These are phyloP conservation scores for Thalassophryne amazonica DNA, from an alignment of 2,797 vertebrate species.

Conservation along the genomic window DNA sequence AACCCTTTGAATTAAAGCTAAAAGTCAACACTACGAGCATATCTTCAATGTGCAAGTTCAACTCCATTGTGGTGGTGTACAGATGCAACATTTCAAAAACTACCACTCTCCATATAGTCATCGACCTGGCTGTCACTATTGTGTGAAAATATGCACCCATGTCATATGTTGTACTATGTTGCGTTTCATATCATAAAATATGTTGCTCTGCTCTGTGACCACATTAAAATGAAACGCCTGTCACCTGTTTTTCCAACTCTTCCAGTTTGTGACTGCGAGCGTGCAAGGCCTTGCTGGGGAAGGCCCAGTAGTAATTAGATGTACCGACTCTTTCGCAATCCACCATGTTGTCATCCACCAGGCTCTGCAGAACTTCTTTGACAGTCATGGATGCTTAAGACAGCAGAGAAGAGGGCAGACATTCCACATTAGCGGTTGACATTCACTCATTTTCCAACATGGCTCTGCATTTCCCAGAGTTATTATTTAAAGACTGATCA, in stretches of 20 bases:
- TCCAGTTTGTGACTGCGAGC: constrained; percentile 84
- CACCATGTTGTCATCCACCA: constrained; percentile 97
- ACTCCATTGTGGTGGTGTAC: too few species aligned
- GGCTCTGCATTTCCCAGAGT: not conserved
- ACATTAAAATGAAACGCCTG: not conserved
- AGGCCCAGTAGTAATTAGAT: constrained; percentile 98
- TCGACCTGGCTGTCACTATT: too few species aligned
- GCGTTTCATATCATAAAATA: not conserved
- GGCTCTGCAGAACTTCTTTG: constrained; percentile 94
- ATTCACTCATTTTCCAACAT: not conserved
- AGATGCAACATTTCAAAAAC: too few species aligned
- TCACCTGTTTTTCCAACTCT: constrained; percentile 88
- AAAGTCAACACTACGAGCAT: too few species aligned
- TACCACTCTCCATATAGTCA: too few species aligned
- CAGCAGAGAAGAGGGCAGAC: not conserved
- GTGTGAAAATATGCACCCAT: too few species aligned
- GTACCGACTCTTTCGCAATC: constrained; percentile 94
- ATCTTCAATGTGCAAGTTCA: too few species aligned
- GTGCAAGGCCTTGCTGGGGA: constrained; percentile 94
- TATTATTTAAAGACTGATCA: constrained; percentile 4
- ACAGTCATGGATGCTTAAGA: constrained; percentile 90
- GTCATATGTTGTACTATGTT: not conserved
- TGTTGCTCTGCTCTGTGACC: not conserved
- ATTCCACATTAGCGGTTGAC: not conserved
- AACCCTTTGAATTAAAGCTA: too few species aligned